phyloP scores from a whole-genome alignment of 2,797 vertebrate species.

The Telmatherina bonti region DNA sequence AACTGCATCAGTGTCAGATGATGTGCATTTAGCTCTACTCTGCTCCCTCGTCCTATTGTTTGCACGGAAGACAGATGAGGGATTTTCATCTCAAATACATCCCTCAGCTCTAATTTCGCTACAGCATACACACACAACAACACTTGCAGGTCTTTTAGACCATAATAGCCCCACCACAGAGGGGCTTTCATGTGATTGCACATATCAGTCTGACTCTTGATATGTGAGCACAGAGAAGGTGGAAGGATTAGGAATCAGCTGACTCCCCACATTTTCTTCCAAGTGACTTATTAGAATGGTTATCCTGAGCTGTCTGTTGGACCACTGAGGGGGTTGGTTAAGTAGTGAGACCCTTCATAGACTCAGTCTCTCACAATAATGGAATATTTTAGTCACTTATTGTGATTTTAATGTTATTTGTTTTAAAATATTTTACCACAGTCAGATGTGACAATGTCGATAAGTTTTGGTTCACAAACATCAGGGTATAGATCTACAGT shows the following conservation, averaged over 20 bases:
- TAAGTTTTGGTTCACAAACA: conserved; percentile 5
- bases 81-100: conserved; percentile 56
- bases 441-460: conserved; percentile 20
- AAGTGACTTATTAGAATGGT: conserved; percentile 81
- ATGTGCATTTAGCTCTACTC: conserved; percentile 24
- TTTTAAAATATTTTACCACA: conserved; percentile 13
- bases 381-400: conserved; percentile 62
- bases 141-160: conserved; percentile 67
- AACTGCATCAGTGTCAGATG: conserved; percentile 33
- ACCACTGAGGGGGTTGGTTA: conserved; percentile 47
- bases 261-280: conserved; percentile 81
- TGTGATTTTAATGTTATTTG: conserved; percentile 21
- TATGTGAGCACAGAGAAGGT: conserved; percentile 74
- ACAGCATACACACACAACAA: conserved; percentile 54
- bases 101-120: conserved; percentile 47
- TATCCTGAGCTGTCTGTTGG: conserved; percentile 69
- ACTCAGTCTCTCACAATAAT: conserved; percentile 59
- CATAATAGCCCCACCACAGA: conserved; percentile 58
- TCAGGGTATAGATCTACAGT: conserved; percentile 13
- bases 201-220: conserved; percentile 78
- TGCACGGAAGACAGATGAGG: conserved; percentile 45
- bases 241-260: conserved; percentile 84
- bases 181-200: conserved; percentile 78
- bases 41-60: conserved; percentile 44
- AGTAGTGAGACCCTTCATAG: conserved; percentile 59